Evolutionary conservation across 2,888 invertebrate genomes (phyloP).

Genomic region (Drosophila merina): DNA sequence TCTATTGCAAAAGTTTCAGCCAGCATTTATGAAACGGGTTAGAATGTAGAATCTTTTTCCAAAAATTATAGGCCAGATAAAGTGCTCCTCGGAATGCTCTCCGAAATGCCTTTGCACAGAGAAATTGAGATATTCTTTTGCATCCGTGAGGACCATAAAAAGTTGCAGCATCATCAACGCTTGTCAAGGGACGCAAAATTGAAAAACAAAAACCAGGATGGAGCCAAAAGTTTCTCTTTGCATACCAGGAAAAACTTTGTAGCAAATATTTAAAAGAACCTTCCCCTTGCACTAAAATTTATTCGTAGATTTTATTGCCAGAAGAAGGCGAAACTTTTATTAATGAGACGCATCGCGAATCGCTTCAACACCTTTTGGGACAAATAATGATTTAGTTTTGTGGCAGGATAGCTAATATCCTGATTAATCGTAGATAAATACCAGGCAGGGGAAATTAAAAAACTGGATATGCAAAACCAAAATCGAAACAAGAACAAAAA

Average conservation of each 20-base stretch:
- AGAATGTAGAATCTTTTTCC: neutral
- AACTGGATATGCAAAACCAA: neutral
- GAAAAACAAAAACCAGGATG: conserved; percentile 4
- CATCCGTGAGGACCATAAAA: conserved; percentile 55
- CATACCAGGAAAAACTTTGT: conserved; percentile 53
- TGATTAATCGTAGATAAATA: conserved; percentile 1
- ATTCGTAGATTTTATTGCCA: conserved; percentile 19
- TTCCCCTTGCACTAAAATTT: conserved; percentile 5
- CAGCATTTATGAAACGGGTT: conserved; percentile 1
- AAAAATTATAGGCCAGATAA: conserved; percentile 8
- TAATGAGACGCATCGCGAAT: conserved; percentile 26
- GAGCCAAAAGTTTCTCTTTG: conserved; percentile 56
- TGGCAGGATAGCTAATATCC: neutral
- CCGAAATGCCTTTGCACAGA: conserved; percentile 2
- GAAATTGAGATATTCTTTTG: conserved; percentile 60
- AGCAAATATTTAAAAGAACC: conserved; percentile 65
- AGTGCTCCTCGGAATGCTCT: no score
- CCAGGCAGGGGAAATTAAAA: neutral
- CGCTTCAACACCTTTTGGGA: conserved; percentile 54
- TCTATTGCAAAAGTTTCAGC: conserved; percentile 15
- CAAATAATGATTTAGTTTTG: neutral
- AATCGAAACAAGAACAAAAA: conserved; percentile 15
- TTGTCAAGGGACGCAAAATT: conserved; percentile 37
- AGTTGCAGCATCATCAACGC: conserved; percentile 69
- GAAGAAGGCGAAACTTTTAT: conserved; percentile 49